Base-by-base conservation (phyloP, 2,797 vertebrate species). In the Poecilia picta region DNA sequence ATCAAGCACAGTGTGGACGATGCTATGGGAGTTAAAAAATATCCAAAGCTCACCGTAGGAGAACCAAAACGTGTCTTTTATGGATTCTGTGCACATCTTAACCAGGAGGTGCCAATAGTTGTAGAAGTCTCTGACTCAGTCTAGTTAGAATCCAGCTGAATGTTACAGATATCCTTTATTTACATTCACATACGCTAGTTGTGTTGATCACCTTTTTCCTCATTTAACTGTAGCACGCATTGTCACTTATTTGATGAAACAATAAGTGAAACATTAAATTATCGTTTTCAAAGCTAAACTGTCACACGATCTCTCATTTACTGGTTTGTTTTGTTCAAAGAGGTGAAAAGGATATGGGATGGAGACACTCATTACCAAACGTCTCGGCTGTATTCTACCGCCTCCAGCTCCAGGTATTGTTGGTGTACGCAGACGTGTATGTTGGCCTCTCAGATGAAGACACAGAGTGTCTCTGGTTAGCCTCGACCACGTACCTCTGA, bases 371-470 rank as follows among this genome's bases (percentile, higher is more conserved):
- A 25, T 20, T 41, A 31, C 23, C 55, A 66, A 59, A 51, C 62
- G n/a, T 75, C 72, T 11, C 46, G 18, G 15, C 55, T 66, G 72
- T 49, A 53, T 79, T 78, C 85, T 94, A 94, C 62, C 79, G 85
- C 77, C 73, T 89, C 92, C 95, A 97, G 74, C 94, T 97, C 96
- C 97, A 97, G 71, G 94, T 96, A 78, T 82, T 93, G 83, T 90
- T 93, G 76, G 79, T 87, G 95, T 95, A 92, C 90, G 93, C 84
- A 92, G 94, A 95, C 80, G 96, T 97, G 89, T 96, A 97, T 81
- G 93, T 94, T 81, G 93, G 91, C 82, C 90, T 93, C 73, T 89
- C 96, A 80, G 94, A 95, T 62, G 94, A 94, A 82, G 95, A 94
- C 85, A 93, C 93, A 45, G 92, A 39, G 53, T 93, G 88, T 76